Evolutionary conservation across 2,888 invertebrate species (phyloP), one percentile per base, ranked within the genome.

Genomic region (Geotrupes spiniger): DNA sequence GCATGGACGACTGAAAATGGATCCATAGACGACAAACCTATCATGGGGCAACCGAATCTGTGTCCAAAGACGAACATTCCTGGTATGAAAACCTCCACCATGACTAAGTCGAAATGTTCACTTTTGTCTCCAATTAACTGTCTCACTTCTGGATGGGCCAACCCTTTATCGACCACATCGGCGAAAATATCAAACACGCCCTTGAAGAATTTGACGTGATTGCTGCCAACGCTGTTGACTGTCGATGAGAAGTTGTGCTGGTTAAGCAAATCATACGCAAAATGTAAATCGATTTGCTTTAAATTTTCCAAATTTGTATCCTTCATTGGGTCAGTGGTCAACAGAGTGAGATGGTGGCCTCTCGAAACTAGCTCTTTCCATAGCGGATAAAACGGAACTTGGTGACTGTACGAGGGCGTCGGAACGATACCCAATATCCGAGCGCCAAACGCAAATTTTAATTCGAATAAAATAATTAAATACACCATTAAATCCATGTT

Each of bases 31-130:
- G 76, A 74, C 4, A 81, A 74, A 3, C 77, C 73, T 46, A 83
- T 77, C 33, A 79, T 74, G 2, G 81, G 78, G 17, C 71, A 74
- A 21, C 76, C 64, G 59, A 81, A 81, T 56, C 76, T 76, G 29
- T 79, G 74, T 12, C 78, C 77, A 14, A 77, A 74, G 0, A 75
- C 78, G 44, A 76, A 77, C 27, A 77, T 60, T 0, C 76, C 43
- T 0, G 79, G 78, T 2, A 75, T 69, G 5, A 79, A 71, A n/a
- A 75, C 74, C 63, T 83, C 82, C 2, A 77, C 73, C 29, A 83
- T 66, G 1, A 81, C 74, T 21, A 81, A 61, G 63, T 83, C 82
- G 54, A 81, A 83, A 45, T 72, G 71, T 15, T 76, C 66, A 5
- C 5, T 61, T 29, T 59, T 43, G 47, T 66, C 59, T 16, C 63